phyloP scores from a whole-genome alignment of 2,797 vertebrate genomes.

The Leontocebus nigricollis region DNA sequence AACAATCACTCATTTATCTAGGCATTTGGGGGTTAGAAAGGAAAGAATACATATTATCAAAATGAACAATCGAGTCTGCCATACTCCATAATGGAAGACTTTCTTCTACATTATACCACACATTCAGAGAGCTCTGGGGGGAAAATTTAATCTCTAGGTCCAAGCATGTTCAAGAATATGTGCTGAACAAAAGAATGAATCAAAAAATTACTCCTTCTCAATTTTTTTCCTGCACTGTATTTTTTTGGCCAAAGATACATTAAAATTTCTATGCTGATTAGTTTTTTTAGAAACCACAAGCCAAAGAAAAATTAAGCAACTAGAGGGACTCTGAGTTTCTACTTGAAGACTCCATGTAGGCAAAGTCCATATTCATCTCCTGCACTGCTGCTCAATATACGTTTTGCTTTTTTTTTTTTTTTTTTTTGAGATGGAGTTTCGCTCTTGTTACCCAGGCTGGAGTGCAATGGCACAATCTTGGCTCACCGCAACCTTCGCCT shows the following conservation, averaged over 20 bases:
- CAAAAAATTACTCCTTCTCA: not conserved
- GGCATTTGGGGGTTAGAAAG: not conserved
- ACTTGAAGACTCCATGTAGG: not conserved
- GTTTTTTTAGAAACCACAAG: not conserved
- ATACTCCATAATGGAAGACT: not conserved
- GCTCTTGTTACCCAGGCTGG: too few relatives aligned
- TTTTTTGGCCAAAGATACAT: not conserved
- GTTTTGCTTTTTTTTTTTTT: not conserved
- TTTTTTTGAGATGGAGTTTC: too few relatives aligned
- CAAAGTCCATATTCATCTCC: not conserved
- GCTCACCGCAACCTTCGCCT: too few relatives aligned
- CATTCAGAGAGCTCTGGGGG: not conserved
- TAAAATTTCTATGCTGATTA: not conserved
- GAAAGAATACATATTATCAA: not conserved
- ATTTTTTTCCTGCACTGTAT: not conserved
- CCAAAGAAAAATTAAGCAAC: not conserved
- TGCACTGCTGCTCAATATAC: not conserved
- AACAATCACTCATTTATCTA: not conserved
- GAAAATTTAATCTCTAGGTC: not conserved
- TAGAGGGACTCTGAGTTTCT: not conserved
- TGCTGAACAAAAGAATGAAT: not conserved
- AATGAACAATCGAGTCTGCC: not conserved
- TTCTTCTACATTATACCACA: not conserved
- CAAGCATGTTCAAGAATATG: not conserved
- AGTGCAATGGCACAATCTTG: too few relatives aligned